Evolutionary conservation across 2,888 invertebrate genomes (phyloP).

Genomic region (Tipula confusa): DNA sequence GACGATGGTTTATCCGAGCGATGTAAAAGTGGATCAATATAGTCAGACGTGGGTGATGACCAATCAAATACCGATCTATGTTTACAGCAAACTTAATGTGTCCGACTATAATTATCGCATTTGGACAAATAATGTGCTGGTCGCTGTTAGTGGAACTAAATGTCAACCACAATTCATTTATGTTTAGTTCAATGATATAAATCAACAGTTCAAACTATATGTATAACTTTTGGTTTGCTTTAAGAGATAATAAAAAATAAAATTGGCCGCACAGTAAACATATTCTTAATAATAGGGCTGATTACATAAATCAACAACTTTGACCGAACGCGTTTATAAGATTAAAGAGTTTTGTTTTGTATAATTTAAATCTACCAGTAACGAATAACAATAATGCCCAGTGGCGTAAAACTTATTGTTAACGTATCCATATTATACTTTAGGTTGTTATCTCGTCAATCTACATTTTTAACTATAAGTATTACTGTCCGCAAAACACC

Average conservation of each 20-base stretch:
- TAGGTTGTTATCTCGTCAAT: no score
- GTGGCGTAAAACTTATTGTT: not conserved
- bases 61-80: not conserved
- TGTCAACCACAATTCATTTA: not conserved
- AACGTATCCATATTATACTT: not conserved
- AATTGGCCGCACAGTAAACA: not conserved
- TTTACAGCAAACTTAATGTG: not conserved
- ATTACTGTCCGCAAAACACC: not conserved
- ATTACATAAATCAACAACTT: not conserved
- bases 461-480: not conserved
- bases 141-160: not conserved
- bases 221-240: not conserved
- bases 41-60: not conserved
- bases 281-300: not conserved
- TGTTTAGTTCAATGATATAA: not conserved
- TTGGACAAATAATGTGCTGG: not conserved
- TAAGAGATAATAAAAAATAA: not conserved
- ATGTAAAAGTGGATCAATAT: constrained; percentile 51
- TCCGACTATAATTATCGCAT: not conserved
- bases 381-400: no score
- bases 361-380: no score
- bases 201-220: not conserved
- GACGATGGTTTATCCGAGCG: constrained; percentile 68
- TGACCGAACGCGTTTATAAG: not conserved
- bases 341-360: not conserved